phyloP scores from a whole-genome alignment of 2,797 vertebrate species.

The Pteronotus mesoamericanus region DNA sequence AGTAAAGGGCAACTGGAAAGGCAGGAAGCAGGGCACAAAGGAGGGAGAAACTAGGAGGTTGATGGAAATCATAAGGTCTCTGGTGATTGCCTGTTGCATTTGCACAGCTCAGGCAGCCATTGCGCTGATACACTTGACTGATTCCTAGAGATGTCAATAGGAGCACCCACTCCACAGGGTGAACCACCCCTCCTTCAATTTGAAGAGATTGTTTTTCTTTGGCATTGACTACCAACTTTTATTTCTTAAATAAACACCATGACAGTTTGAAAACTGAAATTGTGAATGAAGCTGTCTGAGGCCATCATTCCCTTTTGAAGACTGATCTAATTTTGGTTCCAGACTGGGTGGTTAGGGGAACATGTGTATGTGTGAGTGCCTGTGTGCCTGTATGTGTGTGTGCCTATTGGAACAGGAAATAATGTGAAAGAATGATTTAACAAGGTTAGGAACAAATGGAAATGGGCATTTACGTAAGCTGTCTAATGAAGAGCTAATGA shows the following conservation, averaged over 20 bases:
- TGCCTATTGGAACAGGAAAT: background rate
- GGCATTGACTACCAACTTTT: background rate
- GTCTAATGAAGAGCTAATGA: background rate
- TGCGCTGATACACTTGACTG: background rate
- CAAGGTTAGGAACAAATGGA: conserved; percentile 1
- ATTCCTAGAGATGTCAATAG: background rate
- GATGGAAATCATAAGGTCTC: background rate
- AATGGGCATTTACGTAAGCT: conserved; percentile 33
- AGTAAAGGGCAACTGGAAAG: background rate
- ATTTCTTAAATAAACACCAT: conserved; percentile 11
- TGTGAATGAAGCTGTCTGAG: background rate
- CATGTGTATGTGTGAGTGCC: background rate
- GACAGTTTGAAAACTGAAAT: background rate
- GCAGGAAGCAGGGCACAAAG: background rate
- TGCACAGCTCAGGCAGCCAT: background rate
- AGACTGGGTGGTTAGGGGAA: background rate
- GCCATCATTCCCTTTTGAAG: background rate
- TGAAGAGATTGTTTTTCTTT: conserved; percentile 10
- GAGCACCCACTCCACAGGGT: background rate
- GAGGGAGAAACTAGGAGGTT: background rate
- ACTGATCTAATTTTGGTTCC: background rate
- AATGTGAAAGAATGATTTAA: background rate
- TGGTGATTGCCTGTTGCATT: background rate
- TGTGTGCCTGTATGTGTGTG: fast-evolving
- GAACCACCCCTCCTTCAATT: background rate